Evolutionary conservation across 2,888 invertebrate species (phyloP).

Genomic region (Drosophila dives): DNA sequence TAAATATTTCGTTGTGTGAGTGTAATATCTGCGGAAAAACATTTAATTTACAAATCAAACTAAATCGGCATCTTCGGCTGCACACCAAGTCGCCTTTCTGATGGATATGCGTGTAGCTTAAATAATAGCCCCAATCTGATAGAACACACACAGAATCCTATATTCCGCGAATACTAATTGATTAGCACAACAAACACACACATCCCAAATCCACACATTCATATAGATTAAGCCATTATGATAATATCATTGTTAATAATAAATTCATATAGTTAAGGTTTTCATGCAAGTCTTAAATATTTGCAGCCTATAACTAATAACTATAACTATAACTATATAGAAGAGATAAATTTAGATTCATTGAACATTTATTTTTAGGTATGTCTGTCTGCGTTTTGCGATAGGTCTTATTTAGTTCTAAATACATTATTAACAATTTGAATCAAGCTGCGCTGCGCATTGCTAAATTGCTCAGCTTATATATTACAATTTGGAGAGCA

Average conservation of each 20-base stretch:
- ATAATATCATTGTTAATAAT: not conserved
- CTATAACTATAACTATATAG: not conserved
- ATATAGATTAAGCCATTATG: not conserved
- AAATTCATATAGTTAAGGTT: constrained; percentile 1
- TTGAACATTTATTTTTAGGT: constrained; percentile 20
- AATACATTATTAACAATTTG: constrained; percentile 18
- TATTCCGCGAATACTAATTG: not conserved
- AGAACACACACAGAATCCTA: not conserved
- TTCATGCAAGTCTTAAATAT: not conserved
- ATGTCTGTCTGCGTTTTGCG: constrained; percentile 8
- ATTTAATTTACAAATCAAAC: constrained; percentile 75
- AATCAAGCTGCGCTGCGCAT: constrained; percentile 7
- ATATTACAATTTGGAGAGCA: constrained; percentile 31
- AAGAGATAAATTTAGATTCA: constrained; percentile 1
- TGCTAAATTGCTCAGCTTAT: constrained; percentile 10
- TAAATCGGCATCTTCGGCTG: constrained; percentile 74
- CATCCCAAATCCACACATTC: not conserved
- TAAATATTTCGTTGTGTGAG: constrained; percentile 16
- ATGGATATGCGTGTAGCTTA: not conserved
- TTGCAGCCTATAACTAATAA: not conserved
- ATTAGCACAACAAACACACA: not conserved
- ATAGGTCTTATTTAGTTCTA: constrained; percentile 15
- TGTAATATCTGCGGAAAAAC: constrained; percentile 71
- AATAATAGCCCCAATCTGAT: not conserved
- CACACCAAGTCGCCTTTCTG: constrained; percentile 52